A percentile compares a stretch with the other conserved stretches of the same genome.
Conservation (phyloP, 2,113 vertebrate species). For the Callocephalon fimbriatum region DNA sequence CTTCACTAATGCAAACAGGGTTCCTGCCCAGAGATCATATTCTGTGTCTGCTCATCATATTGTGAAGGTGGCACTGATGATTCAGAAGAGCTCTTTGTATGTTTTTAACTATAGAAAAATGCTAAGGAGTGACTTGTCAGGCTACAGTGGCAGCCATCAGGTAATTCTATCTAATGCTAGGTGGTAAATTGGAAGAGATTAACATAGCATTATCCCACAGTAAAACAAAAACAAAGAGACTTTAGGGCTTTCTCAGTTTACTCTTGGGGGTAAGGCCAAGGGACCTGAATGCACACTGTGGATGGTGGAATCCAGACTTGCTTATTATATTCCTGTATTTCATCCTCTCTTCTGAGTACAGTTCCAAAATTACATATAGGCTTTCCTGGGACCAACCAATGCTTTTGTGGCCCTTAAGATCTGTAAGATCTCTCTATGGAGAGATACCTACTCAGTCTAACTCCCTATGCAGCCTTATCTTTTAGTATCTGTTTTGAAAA, state of each 20-base stretch:
- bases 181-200: neutral
- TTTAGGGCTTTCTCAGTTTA: neutral
- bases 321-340: neutral
- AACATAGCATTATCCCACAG: neutral
- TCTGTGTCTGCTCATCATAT: neutral
- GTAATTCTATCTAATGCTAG: no score
- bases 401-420: neutral
- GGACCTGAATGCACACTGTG: fast-evolving
- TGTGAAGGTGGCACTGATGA: fast-evolving
- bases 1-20: neutral
- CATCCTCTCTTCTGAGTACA: neutral
- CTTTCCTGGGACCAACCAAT: neutral
- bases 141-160: neutral
- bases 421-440: neutral
- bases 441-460: neutral
- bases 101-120: neutral
- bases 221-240: neutral
- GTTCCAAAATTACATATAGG: neutral
- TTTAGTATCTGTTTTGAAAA: neutral
- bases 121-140: neutral
- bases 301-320: neutral
- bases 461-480: neutral
- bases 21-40: neutral
- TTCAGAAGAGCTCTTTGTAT: neutral
- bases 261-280: neutral